A percentile compares a stretch with the other conserved stretches of the same genome.
These are phyloP conservation scores for Herpetotheres cachinnans DNA, from an alignment of 2,113 vertebrate genomes.

Conservation along the genomic window DNA sequence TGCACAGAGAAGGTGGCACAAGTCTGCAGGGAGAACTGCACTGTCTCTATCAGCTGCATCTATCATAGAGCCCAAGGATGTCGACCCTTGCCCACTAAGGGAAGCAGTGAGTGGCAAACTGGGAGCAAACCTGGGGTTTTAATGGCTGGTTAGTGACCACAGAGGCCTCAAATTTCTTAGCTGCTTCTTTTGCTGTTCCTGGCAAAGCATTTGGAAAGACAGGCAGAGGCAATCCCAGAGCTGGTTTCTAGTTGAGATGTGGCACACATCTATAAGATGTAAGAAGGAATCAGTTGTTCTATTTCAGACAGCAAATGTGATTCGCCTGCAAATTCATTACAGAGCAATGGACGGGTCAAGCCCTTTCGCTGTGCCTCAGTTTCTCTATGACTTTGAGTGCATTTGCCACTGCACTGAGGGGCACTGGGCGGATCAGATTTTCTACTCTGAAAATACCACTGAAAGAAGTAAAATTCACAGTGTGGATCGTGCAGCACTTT, in stretches of 20 bases:
- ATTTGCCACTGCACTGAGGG: background rate
- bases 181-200: background rate
- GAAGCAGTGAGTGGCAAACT: background rate
- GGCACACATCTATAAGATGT: background rate
- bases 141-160: background rate
- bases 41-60: background rate
- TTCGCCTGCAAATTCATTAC: background rate
- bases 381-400: background rate
- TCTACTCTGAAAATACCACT: background rate
- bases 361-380: background rate
- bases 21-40: background rate
- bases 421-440: background rate
- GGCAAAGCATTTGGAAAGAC: background rate
- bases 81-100: background rate
- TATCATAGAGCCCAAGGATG: background rate
- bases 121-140: background rate
- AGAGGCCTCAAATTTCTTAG: background rate
- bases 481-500: background rate
- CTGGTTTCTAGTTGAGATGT: background rate
- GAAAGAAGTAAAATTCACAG: background rate
- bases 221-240: background rate
- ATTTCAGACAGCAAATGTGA: background rate
- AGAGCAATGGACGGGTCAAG: background rate
- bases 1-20: background rate
- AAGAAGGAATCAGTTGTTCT: background rate